Conservation (phyloP, 1,140 invertebrate species). For the Drosophila nigromelanica region DNA sequence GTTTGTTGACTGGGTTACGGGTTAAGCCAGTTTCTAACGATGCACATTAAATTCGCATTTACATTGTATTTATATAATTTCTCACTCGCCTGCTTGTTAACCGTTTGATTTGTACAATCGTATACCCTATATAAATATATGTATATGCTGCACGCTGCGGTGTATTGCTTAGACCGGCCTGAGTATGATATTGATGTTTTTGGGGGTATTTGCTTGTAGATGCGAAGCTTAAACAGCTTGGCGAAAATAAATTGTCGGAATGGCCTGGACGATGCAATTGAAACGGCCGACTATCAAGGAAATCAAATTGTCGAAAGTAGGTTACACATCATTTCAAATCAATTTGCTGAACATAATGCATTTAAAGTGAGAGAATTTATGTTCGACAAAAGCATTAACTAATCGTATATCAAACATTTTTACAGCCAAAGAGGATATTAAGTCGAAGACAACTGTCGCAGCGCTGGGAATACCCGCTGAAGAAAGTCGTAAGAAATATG, state of each 20-base stretch:
- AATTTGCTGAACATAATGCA: slow-evolving; percentile 47
- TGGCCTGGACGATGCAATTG: slow-evolving; percentile 92
- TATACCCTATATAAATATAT: too few relatives aligned
- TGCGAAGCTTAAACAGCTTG: slow-evolving; percentile 90
- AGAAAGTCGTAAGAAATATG: slow-evolving; percentile 82
- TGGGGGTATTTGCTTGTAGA: slow-evolving; percentile 86
- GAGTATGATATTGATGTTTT: slow-evolving; percentile 49
- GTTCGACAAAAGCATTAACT: slow-evolving; percentile 24
- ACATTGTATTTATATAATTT: slow-evolving; percentile 27
- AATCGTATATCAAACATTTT: slow-evolving; percentile 28
- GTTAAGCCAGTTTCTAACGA: slow-evolving; percentile 13
- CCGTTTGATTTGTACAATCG: slow-evolving; percentile 24
- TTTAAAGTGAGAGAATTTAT: slow-evolving; percentile 80
- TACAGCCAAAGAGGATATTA: slow-evolving; percentile 85
- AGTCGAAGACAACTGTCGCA: slow-evolving; percentile 85
- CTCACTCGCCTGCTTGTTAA: slow-evolving; percentile 37
- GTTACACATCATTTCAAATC: slow-evolving; percentile 48
- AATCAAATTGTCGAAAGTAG: slow-evolving; percentile 81
- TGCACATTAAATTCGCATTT: slow-evolving; percentile 36
- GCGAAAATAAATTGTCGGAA: slow-evolving; percentile 88
- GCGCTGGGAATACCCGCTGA: slow-evolving; percentile 83
- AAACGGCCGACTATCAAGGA: slow-evolving; percentile 87
- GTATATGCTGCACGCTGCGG: slow-evolving; percentile 8
- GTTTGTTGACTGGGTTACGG: slow-evolving; percentile 17
- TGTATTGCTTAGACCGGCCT: slow-evolving; percentile 22